Evolutionary conservation across 1,140 invertebrate species (phyloP), one percentile per base, ranked within the genome.

Genomic region (Phocides pigmalion): DNA sequence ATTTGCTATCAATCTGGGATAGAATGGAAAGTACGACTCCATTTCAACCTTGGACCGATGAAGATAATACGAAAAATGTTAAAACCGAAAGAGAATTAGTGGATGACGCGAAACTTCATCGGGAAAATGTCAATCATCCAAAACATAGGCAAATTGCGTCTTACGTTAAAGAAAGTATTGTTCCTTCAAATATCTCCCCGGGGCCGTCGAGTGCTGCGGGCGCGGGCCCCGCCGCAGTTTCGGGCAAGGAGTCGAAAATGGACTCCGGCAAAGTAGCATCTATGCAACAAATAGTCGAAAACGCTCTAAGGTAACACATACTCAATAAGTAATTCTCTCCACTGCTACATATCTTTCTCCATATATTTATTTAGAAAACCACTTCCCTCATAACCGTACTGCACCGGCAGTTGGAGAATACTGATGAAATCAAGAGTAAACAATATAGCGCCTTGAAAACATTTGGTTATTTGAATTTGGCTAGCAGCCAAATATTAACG

Each of bases 81-180:
- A 89, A 90, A 87, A 79, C 79, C 67, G 88, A 91, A 68, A 77
- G 76, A 82, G 88, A 88, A 83, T 77, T 82, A 87, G 85, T 82
- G 78, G 88, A 88, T 90, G 88, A 90, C 88, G 86, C 88, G 82
- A 90, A 90, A 90, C 88, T 89, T 90, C 88, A 89, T 88, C 82
- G 84, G 81, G 88, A 90, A 89, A 88, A 90, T 90, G 88, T 89
- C 88, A 90, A 90, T 89, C 87, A 90, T 89, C 85, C 88, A 90
- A 90, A 90, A 90, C 88, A 90, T 88, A 90, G 87, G 87, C 86
- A 90, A 90, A 89, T 81, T 90, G 88, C 88, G 88, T 90, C 88
- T 90, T 89, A 90, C 76, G 81, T 84, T 90, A 89, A 89, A 88
- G 88, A 89, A 82, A 87, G 79, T 87, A 79, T 86, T 77, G 76